A percentile compares a stretch with the other conserved stretches of the same genome.
phyloP scores from a whole-genome alignment of 1,140 invertebrate genomes.

The Littorina saxatilis region DNA sequence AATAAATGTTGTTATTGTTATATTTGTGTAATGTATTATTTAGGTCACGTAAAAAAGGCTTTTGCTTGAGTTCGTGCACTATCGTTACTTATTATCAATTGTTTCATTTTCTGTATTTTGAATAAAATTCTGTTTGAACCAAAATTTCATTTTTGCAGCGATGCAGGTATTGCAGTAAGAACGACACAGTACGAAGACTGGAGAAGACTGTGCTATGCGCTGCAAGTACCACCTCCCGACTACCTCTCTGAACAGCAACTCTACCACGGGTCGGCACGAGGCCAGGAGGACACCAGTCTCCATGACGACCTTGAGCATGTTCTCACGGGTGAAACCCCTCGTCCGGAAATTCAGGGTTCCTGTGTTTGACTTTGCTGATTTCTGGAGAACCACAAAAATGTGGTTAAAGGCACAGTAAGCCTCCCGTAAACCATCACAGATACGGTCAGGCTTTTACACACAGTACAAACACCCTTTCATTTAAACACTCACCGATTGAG shows the following conservation, averaged over 20 bases:
- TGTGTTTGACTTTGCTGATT: no score
- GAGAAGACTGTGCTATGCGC: background rate
- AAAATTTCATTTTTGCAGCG: background rate
- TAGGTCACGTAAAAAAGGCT: no score
- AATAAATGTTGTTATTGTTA: no score
- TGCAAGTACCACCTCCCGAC: background rate
- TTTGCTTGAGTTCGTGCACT: no score
- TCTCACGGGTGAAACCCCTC: background rate
- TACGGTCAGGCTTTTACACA: background rate
- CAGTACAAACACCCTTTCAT: background rate
- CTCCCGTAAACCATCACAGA: no score
- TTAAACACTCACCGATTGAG: no score
- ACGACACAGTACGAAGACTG: background rate
- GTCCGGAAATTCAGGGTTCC: no score
- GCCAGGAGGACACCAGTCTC: background rate
- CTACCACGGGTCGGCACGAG: background rate
- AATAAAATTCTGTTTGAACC: background rate
- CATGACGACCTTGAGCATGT: background rate
- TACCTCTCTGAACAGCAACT: background rate
- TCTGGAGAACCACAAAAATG: background rate
- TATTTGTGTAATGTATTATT: no score
- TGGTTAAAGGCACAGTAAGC: background rate
- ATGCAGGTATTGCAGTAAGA: background rate
- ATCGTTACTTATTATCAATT: no score
- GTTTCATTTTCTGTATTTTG: background rate